Evolutionary conservation across 2,797 vertebrate genomes (phyloP).

Genomic region (Fringilla coelebs): DNA sequence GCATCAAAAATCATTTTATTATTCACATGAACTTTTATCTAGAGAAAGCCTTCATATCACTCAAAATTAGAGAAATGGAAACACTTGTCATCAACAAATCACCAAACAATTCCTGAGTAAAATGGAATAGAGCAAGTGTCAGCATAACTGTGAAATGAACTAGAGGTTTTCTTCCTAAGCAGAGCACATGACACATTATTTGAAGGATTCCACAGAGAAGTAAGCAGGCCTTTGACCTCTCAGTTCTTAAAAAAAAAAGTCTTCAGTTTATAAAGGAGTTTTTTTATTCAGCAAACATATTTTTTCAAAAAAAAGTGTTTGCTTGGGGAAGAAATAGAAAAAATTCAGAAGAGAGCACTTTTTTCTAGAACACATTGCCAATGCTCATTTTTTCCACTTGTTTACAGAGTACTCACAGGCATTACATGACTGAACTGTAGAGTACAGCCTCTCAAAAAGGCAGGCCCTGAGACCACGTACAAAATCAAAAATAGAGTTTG

Average conservation of each 20-base stretch:
- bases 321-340: background rate
- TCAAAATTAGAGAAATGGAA: background rate
- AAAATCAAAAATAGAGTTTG: background rate
- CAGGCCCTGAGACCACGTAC: fast-evolving
- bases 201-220: background rate
- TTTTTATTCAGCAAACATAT: background rate
- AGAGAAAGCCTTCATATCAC: background rate
- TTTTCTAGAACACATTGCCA: background rate
- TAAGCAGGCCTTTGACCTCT: background rate
- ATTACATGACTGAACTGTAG: background rate
- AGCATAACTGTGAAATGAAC: background rate
- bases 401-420: background rate
- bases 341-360: background rate
- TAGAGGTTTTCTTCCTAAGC: background rate
- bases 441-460: background rate
- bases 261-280: background rate
- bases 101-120: background rate
- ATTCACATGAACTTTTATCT: background rate
- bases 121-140: background rate
- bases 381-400: background rate
- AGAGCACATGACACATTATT: background rate
- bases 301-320: background rate
- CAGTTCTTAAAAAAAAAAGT: background rate
- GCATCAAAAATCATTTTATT: background rate
- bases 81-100: background rate